Conservation (phyloP, 2,888 invertebrate genomes). For the Drosophila setosimentum region DNA sequence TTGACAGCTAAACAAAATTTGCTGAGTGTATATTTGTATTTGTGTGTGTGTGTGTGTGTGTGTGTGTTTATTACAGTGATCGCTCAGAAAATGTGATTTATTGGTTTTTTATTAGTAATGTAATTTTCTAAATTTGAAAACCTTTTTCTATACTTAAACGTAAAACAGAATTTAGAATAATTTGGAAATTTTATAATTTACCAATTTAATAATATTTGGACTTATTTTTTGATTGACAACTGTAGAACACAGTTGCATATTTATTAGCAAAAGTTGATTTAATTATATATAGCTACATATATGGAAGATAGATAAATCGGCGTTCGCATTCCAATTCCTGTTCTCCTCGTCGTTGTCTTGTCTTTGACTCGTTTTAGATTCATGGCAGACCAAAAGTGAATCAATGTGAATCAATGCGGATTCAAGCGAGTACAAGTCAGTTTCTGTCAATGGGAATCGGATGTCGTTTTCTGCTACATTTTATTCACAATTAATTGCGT, state of each 20-base stretch:
- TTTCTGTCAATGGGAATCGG: slow-evolving; percentile 60
- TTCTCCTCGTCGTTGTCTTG: slow-evolving; percentile 15
- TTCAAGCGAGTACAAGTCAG: slow-evolving; percentile 32
- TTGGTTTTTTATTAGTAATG: background rate
- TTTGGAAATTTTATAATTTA: background rate
- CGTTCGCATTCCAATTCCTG: slow-evolving; percentile 49
- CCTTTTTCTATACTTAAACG: background rate
- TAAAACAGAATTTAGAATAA: background rate
- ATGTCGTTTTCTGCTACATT: slow-evolving; percentile 51
- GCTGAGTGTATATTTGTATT: slow-evolving; percentile 29
- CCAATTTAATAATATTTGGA: background rate
- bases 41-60: background rate
- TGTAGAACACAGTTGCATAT: background rate
- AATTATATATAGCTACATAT: background rate
- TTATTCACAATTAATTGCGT: slow-evolving; percentile 31
- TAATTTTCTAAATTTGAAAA: background rate
- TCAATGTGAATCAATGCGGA: slow-evolving; percentile 41
- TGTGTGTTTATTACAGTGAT: background rate
- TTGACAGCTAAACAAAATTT: slow-evolving; percentile 28
- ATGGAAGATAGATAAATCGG: slow-evolving; percentile 22
- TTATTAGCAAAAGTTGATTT: background rate
- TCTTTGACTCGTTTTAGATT: slow-evolving; percentile 63
- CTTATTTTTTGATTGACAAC: background rate
- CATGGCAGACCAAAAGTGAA: slow-evolving; percentile 55
- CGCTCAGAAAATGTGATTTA: background rate